Base-by-base conservation (phyloP, 2,888 invertebrate genomes). In the Ceriagrion tenellum region DNA sequence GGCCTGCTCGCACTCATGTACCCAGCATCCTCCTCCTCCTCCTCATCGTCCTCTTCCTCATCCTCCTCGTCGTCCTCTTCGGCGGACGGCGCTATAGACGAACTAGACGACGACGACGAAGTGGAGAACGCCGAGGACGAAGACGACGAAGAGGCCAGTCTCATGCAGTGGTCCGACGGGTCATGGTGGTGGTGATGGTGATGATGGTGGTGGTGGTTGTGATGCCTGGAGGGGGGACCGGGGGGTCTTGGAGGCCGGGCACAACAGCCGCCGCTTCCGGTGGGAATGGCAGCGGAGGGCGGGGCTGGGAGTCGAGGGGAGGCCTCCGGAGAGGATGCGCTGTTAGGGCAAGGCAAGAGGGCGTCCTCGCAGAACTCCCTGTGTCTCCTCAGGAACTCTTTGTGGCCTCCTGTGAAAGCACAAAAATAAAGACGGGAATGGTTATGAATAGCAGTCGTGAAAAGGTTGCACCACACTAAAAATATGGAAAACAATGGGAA, bases 351-450 rank as follows among this genome's bases (percentile, higher is more conserved):
- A 59, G 97, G 97, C 96, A 98, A 97, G 95, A 98, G 97, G 95
- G 98, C 97, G 96, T 98, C 98, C 96, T 98, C 98, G 97, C 98
- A 98, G 96, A 98, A 97, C 96, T 98, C 98, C 96, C 98, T 97
- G 97, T 98, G 98, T 96, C 98, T 97, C 96, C 98, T 97, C 96
- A 98, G 98, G 97, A 98, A 98, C 96, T 98, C 98, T 96, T 98
- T 97, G 97, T 98, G 98, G 96, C 98, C 98, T 96, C 98, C 98
- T 98, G 97, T 47, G 47, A 47, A 47, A 47, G 47, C 47, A 47
- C 26, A 97, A 97, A 95, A 12, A 63, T 26, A 69, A 3, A 69
- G 40, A 2, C 2, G n/a, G 26, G 63, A 13, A 30, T 47, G 1
- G 18, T 63, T 40, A 40, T 40, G 23, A 30, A 69, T 59, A 16